These are phyloP conservation scores for Clinocottus analis DNA, from an alignment of 2,113 vertebrate species.

Conservation along the genomic window DNA sequence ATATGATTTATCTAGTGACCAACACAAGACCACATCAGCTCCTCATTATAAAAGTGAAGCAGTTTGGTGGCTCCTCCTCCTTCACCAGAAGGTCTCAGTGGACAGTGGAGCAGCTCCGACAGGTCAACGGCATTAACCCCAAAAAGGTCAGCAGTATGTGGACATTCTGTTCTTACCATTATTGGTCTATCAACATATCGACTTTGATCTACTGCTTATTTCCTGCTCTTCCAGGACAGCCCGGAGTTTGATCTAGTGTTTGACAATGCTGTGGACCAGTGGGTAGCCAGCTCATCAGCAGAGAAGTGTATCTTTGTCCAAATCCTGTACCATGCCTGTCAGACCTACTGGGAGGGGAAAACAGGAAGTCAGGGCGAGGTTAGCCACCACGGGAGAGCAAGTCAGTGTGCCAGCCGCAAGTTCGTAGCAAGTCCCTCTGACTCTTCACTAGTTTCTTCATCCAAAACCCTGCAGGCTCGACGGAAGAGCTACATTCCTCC, in stretches of 20 bases:
- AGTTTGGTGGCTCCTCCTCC: constrained; percentile 86
- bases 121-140: constrained; percentile 93
- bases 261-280: constrained; percentile 92
- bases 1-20: constrained; percentile 82
- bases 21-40: constrained; percentile 91
- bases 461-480: constrained; percentile 38
- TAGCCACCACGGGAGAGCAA: neutral
- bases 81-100: constrained; percentile 92
- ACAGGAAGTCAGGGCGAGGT: constrained; percentile 29
- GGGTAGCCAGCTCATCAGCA: constrained; percentile 91
- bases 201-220: neutral
- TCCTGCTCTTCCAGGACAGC: constrained; percentile 84
- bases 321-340: constrained; percentile 91
- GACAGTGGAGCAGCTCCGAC: constrained; percentile 91
- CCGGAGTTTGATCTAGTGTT: constrained; percentile 95
- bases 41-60: constrained; percentile 94
- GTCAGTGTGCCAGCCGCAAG: neutral
- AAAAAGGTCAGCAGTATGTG: constrained; percentile 84
- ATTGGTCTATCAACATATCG: neutral
- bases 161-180: neutral
- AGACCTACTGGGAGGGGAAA: constrained; percentile 85
- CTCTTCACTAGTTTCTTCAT: neutral
- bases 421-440: neutral
- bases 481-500: constrained; percentile 74
- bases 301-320: constrained; percentile 96